Evolutionary conservation across 2,113 vertebrate species (phyloP).

Genomic region (Copsychus sechellarum): DNA sequence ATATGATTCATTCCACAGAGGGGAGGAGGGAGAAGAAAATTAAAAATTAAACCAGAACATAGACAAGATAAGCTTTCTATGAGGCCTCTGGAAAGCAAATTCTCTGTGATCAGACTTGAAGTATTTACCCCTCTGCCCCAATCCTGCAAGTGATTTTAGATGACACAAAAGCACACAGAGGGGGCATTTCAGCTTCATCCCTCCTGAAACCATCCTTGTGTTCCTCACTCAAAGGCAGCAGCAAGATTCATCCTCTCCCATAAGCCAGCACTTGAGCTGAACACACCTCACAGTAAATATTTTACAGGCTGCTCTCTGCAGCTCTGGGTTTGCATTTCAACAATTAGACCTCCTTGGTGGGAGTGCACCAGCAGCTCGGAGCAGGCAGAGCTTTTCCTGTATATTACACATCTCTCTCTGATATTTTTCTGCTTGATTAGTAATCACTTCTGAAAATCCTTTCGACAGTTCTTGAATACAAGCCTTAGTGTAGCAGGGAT

Average conservation of each 20-base stretch:
- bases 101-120: not conserved
- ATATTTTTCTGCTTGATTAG: slow-evolving; percentile 63
- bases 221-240: not conserved
- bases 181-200: not conserved
- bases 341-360: not conserved
- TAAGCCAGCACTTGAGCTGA: not conserved
- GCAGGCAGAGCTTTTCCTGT: slow-evolving; percentile 2
- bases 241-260: not conserved
- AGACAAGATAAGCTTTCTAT: not conserved
- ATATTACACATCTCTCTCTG: not conserved
- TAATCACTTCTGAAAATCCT: slow-evolving; percentile 51
- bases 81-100: not conserved
- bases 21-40: not conserved
- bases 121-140: not conserved
- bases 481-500: not conserved
- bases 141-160: not conserved
- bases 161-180: not conserved
- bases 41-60: not conserved
- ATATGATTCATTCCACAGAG: not conserved
- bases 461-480: not conserved
- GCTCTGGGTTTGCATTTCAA: slow-evolving; percentile 18
- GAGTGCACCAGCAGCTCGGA: not conserved
- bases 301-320: not conserved
- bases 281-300: not conserved
- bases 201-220: not conserved